These are phyloP conservation scores for Callospermophilus lateralis DNA, from an alignment of 2,113 vertebrate species.

Conservation along the genomic window DNA sequence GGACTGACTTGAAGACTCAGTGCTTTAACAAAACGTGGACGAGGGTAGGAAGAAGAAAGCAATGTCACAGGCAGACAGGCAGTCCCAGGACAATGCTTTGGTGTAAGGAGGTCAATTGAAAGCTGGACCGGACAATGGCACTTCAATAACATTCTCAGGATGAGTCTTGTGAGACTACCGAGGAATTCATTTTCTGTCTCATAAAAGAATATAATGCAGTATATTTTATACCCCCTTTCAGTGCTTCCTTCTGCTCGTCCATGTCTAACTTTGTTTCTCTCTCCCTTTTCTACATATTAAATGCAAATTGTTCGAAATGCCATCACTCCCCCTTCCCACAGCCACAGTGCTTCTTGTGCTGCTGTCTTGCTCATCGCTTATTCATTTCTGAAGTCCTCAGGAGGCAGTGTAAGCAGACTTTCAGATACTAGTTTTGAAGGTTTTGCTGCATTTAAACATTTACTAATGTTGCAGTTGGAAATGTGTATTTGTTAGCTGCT, in stretches of 20 bases:
- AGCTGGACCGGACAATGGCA: background rate
- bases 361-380: slow-evolving; percentile 26
- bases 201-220: slow-evolving; percentile 10
- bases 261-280: background rate
- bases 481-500: slow-evolving; percentile 70
- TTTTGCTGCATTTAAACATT: slow-evolving; percentile 68
- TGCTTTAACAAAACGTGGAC: background rate
- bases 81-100: slow-evolving; percentile 24
- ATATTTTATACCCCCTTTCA: background rate
- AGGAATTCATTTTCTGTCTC: slow-evolving; percentile 53
- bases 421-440: slow-evolving; percentile 15
- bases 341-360: background rate
- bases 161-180: slow-evolving; percentile 24
- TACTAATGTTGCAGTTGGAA: slow-evolving; percentile 71
- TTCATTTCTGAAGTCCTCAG: slow-evolving; percentile 55
- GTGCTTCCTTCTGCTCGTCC: background rate
- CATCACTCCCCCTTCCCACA: background rate
- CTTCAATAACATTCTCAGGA: slow-evolving; percentile 28
- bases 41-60: slow-evolving; percentile 46
- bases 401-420: slow-evolving; percentile 51
- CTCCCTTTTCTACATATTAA: slow-evolving; percentile 33
- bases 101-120: slow-evolving; percentile 40
- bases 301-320: slow-evolving; percentile 28
- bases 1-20: background rate
- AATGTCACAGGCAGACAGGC: slow-evolving; percentile 31